Evolutionary conservation across 1,140 invertebrate genomes (phyloP).

Genomic region (Drosophila saltans): DNA sequence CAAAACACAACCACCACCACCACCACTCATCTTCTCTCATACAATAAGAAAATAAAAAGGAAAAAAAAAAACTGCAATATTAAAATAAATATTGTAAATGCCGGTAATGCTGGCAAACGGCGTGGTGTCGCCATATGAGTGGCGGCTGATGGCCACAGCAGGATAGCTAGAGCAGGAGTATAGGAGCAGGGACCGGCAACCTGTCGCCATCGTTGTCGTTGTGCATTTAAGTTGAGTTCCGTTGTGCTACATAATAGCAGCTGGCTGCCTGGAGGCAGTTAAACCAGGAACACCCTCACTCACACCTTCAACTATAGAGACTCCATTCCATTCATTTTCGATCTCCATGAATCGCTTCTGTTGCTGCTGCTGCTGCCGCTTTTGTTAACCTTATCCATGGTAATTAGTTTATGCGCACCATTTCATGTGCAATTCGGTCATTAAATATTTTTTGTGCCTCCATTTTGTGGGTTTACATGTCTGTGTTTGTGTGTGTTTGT

Average conservation of each 20-base stretch:
- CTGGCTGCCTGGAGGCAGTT: conserved; percentile 44
- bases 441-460: conserved; percentile 59
- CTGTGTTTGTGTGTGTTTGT: background rate
- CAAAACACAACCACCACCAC: too few relatives aligned
- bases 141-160: conserved; percentile 61
- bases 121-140: conserved; percentile 49
- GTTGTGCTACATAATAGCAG: conserved; percentile 52
- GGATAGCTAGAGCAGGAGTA: conserved; percentile 45
- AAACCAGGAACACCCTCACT: conserved; percentile 33
- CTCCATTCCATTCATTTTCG: conserved; percentile 10
- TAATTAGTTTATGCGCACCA: conserved; percentile 81
- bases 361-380: conserved; percentile 34
- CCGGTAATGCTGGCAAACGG: conserved; percentile 75
- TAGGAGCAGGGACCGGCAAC: conserved; percentile 1
- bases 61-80: conserved; percentile 49
- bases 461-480: background rate
- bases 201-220: conserved; percentile 39
- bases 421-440: conserved; percentile 79
- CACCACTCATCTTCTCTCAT: too few relatives aligned
- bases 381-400: conserved; percentile 79
- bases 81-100: conserved; percentile 80
- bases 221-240: conserved; percentile 36
- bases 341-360: conserved; percentile 4
- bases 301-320: too few relatives aligned
- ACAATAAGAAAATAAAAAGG: too few relatives aligned